phyloP scores from a whole-genome alignment of 2,113 vertebrate genomes.

The Scophthalmus maximus region DNA sequence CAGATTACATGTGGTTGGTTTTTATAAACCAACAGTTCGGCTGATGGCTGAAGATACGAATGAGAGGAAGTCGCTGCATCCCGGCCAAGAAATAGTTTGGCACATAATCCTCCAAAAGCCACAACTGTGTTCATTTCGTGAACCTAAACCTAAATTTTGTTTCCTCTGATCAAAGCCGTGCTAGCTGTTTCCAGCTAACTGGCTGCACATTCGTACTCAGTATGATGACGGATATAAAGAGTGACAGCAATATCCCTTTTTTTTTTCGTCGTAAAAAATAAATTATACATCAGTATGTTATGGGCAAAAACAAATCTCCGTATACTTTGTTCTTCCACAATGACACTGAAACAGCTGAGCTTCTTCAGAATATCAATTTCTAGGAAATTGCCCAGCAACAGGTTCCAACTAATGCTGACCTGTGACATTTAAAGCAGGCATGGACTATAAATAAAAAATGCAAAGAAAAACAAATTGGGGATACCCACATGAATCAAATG shows the following conservation, averaged over 20 bases:
- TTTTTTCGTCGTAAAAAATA: no score
- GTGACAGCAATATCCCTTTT: not conserved
- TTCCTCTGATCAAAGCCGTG: not conserved
- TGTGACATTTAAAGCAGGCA: not conserved
- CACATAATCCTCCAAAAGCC: not conserved
- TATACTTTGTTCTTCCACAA: no score
- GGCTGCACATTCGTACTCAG: not conserved
- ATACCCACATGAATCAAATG: conserved; percentile 60
- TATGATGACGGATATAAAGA: no score
- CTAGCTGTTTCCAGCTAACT: not conserved
- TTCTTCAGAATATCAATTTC: not conserved
- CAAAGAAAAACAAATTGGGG: conserved; percentile 25
- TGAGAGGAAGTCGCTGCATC: not conserved
- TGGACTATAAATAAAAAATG: conserved; percentile 37
- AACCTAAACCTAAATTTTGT: not conserved
- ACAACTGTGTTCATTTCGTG: no score
- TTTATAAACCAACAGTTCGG: not conserved
- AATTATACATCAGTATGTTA: no score
- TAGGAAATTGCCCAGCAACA: not conserved
- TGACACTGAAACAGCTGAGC: not conserved
- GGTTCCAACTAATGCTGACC: conserved; percentile 20
- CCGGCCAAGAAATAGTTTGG: not conserved
- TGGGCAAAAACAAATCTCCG: not conserved
- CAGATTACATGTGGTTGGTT: not conserved
- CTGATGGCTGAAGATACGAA: no score